Conservation (phyloP, 1,140 invertebrate species). For the Trypoxylus dichotomus region DNA sequence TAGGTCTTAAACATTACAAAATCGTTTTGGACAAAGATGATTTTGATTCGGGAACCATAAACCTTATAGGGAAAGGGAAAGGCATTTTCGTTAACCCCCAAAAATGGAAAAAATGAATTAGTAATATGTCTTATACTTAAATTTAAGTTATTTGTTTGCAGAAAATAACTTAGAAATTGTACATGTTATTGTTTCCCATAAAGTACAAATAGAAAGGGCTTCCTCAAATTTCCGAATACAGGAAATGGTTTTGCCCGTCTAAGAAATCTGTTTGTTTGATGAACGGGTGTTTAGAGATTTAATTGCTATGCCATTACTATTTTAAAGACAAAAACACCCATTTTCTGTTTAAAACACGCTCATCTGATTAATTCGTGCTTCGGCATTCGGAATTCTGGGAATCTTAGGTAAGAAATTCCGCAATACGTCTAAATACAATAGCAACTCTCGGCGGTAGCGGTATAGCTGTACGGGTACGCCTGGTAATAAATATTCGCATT, state of each 20-base stretch:
- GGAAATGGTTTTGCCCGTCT: neutral
- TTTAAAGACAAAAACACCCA: slow-evolving; percentile 7
- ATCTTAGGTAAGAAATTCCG: neutral
- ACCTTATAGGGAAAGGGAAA: too few relatives aligned
- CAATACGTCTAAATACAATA: neutral
- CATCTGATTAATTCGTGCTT: neutral
- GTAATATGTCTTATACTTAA: too few relatives aligned
- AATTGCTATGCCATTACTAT: neutral
- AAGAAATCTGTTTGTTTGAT: neutral
- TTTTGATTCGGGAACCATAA: too few relatives aligned
- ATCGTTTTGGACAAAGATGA: too few relatives aligned
- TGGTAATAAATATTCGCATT: slow-evolving; percentile 7
- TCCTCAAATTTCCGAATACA: neutral
- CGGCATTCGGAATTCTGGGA: neutral
- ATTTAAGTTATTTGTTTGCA: too few relatives aligned
- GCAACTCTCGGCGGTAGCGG: neutral
- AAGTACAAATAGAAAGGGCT: neutral
- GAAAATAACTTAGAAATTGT: too few relatives aligned
- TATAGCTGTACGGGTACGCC: neutral
- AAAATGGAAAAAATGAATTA: too few relatives aligned
- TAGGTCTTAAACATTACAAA: too few relatives aligned
- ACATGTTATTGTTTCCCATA: too few relatives aligned
- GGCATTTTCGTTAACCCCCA: too few relatives aligned
- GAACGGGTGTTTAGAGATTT: neutral
- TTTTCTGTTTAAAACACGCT: neutral